These are phyloP conservation scores for Sebastes matsubarae DNA, from an alignment of 2,797 vertebrate species.

Conservation along the genomic window DNA sequence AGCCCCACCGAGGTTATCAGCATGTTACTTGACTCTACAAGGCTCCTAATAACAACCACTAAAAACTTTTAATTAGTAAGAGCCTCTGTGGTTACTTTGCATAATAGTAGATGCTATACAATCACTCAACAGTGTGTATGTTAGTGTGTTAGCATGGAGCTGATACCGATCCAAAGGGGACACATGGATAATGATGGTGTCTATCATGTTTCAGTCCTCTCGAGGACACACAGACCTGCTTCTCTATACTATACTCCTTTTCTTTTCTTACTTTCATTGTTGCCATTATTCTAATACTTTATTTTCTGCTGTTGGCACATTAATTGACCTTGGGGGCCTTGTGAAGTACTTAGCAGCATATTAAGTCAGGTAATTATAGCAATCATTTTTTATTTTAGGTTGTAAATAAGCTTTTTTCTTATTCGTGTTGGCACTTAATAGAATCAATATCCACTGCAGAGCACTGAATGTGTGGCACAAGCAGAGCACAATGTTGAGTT, in stretches of 20 bases:
- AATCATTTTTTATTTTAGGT: neutral
- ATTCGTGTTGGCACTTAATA: neutral
- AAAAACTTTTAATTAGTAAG: constrained; percentile 27
- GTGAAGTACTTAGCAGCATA: neutral
- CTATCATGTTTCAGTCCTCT: neutral
- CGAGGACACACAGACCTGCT: neutral
- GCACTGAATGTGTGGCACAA: neutral
- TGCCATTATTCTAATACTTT: neutral
- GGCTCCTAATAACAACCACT: neutral
- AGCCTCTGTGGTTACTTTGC: constrained; percentile 24
- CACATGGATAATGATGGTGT: neutral
- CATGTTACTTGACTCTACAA: neutral
- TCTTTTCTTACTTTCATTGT: neutral
- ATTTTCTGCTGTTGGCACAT: neutral
- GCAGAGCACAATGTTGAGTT: neutral
- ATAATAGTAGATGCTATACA: neutral
- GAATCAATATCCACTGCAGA: neutral
- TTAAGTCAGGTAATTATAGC: neutral
- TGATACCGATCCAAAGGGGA: neutral
- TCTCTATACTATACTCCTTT: neutral
- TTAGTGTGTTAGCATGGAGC: neutral
- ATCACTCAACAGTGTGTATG: neutral
- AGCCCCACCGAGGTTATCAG: constrained; percentile 7
- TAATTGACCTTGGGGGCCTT: neutral
- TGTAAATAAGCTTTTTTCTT: neutral